These are phyloP conservation scores for Petrolisthes manimaculis DNA, from an alignment of 2,888 invertebrate genomes.

Conservation along the genomic window DNA sequence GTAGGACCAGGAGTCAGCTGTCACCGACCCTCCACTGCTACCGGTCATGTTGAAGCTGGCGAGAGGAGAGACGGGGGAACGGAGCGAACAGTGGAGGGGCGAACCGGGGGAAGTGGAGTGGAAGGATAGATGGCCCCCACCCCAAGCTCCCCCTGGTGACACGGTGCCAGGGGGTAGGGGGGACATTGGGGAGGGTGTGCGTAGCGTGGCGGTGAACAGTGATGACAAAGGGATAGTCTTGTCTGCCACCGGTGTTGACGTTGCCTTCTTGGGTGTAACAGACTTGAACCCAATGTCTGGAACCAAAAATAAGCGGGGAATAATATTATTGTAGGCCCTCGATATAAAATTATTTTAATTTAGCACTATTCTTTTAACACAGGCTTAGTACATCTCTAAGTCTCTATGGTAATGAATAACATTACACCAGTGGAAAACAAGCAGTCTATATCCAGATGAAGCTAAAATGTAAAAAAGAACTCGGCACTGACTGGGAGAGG, in stretches of 20 bases:
- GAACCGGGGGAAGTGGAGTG: background rate
- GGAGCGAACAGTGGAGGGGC: background rate
- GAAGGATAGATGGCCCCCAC: background rate
- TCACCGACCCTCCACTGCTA: slow-evolving; percentile 44
- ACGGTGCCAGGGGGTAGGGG: slow-evolving; percentile 36
- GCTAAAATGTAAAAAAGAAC: no score
- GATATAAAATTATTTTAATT: background rate
- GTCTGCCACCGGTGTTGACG: slow-evolving; percentile 42
- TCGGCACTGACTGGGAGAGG: no score
- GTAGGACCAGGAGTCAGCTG: slow-evolving; percentile 50
- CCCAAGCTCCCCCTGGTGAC: slow-evolving; percentile 39
- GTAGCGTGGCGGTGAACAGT: slow-evolving; percentile 40
- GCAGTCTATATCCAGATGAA: no score
- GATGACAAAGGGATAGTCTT: slow-evolving; percentile 48
- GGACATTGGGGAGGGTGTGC: slow-evolving; percentile 34
- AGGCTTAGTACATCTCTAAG: background rate
- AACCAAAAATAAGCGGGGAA: background rate
- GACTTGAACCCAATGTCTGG: slow-evolving; percentile 50
- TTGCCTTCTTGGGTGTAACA: slow-evolving; percentile 33
- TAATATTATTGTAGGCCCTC: background rate
- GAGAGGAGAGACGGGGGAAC: background rate
- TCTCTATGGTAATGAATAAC: no score
- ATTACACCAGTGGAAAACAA: no score
- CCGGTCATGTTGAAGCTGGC: slow-evolving; percentile 28
- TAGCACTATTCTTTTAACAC: background rate